Evolutionary conservation across 2,113 vertebrate species (phyloP).

Genomic region (Catagonus wagneri): DNA sequence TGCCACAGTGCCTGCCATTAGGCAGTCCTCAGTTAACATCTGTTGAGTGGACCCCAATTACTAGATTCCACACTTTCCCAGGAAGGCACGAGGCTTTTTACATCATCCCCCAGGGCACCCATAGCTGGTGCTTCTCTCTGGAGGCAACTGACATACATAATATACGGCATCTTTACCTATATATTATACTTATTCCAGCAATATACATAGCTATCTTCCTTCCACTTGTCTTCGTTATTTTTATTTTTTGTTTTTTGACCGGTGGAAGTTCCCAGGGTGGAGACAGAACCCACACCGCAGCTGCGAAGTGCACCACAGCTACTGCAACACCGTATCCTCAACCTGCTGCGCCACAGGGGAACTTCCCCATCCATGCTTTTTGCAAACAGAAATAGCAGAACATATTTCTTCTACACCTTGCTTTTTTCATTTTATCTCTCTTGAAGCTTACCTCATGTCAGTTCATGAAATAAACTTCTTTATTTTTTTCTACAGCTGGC

Average conservation of each 20-base stretch:
- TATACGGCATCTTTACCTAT: neutral
- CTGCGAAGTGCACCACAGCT: no score
- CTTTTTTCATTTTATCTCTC: neutral
- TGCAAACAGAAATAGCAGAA: neutral
- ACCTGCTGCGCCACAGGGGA: no score
- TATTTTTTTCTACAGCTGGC: neutral
- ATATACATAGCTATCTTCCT: neutral
- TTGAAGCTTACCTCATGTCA: neutral
- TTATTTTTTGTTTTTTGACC: no score
- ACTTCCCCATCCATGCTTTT: no score
- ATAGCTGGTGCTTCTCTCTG: neutral
- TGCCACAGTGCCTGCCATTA: neutral
- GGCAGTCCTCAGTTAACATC: neutral
- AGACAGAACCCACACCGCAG: no score
- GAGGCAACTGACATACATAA: rapidly evolving
- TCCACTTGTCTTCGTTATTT: neutral
- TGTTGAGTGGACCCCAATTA: rapidly evolving
- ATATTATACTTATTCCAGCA: neutral
- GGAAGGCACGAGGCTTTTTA: neutral
- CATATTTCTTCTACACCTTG: neutral
- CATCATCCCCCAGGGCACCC: rapidly evolving
- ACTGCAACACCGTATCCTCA: no score
- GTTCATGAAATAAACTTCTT: neutral
- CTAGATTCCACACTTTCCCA: neutral
- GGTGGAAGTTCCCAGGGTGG: no score